These are phyloP conservation scores for Salvelinus namaycush DNA, from an alignment of 2,113 vertebrate species.

Conservation along the genomic window DNA sequence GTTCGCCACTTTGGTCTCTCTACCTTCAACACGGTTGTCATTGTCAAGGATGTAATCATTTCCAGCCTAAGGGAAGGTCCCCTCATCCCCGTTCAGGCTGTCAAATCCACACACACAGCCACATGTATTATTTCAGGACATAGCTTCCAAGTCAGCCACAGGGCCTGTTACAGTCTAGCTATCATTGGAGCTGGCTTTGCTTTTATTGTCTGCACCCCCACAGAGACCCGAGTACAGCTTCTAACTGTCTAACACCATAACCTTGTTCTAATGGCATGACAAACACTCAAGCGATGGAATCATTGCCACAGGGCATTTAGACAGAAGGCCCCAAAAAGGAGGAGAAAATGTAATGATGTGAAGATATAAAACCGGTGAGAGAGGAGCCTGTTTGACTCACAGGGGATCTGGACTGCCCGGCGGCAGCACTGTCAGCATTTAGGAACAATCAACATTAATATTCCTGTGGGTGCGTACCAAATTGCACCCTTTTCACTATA, in stretches of 20 bases:
- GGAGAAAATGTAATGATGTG: conserved; percentile 38
- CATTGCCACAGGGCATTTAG: not conserved
- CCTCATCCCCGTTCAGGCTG: not conserved
- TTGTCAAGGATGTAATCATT: not conserved
- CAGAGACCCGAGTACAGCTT: not conserved
- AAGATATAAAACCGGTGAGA: conserved; percentile 8
- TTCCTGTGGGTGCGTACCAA: conserved; percentile 1
- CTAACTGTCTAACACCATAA: not conserved
- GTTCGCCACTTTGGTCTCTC: not conserved
- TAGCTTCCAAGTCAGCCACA: not conserved
- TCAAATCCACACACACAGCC: conserved; percentile 2
- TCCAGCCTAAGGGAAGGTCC: conserved; percentile 6
- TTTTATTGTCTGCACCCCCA: conserved; percentile 13
- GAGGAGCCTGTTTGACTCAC: not conserved
- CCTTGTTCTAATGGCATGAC: conserved; percentile 21
- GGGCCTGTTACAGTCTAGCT: conserved; percentile 1
- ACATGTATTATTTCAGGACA: conserved; percentile 10
- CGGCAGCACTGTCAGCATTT: not conserved
- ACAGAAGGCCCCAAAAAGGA: conserved; percentile 7
- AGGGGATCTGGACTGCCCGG: not conserved
- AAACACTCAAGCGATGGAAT: conserved; percentile 24
- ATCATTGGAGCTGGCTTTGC: not conserved
- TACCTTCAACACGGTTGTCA: not conserved
- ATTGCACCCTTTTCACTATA: too few relatives aligned
- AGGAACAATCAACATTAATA: conserved; percentile 25